Evolutionary conservation across 2,113 vertebrate genomes (phyloP).

Genomic region (Hucho hucho): DNA sequence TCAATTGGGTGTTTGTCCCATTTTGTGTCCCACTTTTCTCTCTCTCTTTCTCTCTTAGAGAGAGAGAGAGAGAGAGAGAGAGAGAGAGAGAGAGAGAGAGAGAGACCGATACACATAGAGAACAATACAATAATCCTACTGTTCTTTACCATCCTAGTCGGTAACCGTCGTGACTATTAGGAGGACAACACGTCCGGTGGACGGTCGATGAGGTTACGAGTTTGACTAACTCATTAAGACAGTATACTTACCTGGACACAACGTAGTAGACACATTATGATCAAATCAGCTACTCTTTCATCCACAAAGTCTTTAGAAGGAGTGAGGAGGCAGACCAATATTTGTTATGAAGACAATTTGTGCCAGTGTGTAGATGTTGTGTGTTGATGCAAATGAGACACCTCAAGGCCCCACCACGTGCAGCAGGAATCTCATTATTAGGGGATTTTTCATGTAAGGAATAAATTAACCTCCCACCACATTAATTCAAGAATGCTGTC

Average conservation of each 20-base stretch:
- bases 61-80: no score
- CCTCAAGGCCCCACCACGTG: not conserved
- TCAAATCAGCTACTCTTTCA: not conserved
- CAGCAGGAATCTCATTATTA: conserved; percentile 40
- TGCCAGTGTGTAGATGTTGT: not conserved
- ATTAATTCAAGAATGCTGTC: conserved; percentile 36
- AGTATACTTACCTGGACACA: no score
- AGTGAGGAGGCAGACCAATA: not conserved
- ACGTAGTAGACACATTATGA: not conserved
- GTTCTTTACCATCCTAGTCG: no score
- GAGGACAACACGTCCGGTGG: no score
- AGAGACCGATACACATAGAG: no score
- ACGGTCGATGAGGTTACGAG: no score
- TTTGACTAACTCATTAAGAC: no score
- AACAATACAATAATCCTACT: no score
- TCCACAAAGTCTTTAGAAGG: not conserved
- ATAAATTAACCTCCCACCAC: conserved; percentile 38
- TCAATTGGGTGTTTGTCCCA: no score
- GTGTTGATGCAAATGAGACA: not conserved
- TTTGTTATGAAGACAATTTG: not conserved
- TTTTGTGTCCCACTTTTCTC: not conserved
- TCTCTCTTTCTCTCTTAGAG: not conserved
- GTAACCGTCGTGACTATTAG: no score
- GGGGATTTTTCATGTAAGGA: conserved; percentile 43
- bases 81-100: no score